Evolutionary conservation across 2,888 invertebrate genomes (phyloP).

Genomic region (Eledona agricola): DNA sequence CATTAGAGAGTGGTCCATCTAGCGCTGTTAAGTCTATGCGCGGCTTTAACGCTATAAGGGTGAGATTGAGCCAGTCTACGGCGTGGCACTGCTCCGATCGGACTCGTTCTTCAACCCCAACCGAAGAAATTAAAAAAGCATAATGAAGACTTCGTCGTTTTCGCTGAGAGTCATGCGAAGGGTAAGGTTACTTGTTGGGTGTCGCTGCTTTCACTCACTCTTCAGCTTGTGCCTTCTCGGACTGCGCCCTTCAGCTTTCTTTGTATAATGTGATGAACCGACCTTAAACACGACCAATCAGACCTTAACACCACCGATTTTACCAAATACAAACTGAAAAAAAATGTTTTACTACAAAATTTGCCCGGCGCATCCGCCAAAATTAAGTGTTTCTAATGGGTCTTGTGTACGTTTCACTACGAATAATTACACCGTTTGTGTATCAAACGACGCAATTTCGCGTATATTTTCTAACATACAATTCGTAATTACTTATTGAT

Average conservation of each 20-base stretch:
- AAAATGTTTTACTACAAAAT: no score
- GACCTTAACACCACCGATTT: no score
- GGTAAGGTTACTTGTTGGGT: slow-evolving; percentile 66
- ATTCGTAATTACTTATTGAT: no score
- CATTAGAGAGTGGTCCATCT: slow-evolving; percentile 2
- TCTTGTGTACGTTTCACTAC: no score
- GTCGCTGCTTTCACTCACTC: slow-evolving; percentile 35
- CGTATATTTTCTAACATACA: no score
- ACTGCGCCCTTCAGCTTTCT: slow-evolving; percentile 15
- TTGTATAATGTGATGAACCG: slow-evolving; percentile 19
- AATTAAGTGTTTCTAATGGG: no score
- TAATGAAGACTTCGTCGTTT: slow-evolving; percentile 82
- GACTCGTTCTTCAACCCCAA: slow-evolving; percentile 14
- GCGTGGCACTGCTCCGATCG: slow-evolving; percentile 41
- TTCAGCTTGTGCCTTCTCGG: slow-evolving; percentile 22
- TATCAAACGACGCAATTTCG: no score
- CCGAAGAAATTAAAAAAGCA: slow-evolving; percentile 45
- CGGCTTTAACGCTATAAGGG: slow-evolving; percentile 17
- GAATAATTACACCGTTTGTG: no score
- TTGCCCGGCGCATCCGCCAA: no score
- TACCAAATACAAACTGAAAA: no score
- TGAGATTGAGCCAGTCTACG: slow-evolving; percentile 43
- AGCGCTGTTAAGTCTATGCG: slow-evolving; percentile 20
- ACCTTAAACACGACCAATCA: slow-evolving; percentile 1
- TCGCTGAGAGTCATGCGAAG: slow-evolving; percentile 81